Evolutionary conservation across 2,113 vertebrate genomes (phyloP).

Genomic region (Pseudopipra pipra): DNA sequence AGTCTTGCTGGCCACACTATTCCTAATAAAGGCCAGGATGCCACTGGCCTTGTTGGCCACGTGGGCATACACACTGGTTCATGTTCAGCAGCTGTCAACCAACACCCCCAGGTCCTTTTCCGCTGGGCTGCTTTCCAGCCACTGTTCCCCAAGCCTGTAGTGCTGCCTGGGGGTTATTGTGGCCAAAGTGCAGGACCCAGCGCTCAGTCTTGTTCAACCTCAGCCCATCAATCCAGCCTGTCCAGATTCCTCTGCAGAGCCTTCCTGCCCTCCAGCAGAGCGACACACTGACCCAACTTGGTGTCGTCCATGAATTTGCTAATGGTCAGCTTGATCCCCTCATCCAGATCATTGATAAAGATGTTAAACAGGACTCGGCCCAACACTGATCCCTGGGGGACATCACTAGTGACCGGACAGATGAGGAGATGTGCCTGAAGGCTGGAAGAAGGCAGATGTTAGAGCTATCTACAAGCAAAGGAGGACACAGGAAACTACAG

Average conservation of each 20-base stretch:
- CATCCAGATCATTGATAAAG: not conserved
- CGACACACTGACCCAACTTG: not conserved
- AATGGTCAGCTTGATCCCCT: not conserved
- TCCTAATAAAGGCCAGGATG: not conserved
- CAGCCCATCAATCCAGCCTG: not conserved
- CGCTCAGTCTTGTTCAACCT: not conserved
- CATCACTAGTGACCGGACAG: not conserved
- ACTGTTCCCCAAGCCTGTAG: not conserved
- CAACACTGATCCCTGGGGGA: not conserved
- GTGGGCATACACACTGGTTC: not conserved
- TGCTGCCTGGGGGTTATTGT: not conserved
- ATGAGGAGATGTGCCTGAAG: not conserved
- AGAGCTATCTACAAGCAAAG: not conserved
- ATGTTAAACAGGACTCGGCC: not conserved
- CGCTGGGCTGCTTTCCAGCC: not conserved
- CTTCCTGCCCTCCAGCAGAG: not conserved
- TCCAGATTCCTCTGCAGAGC: not conserved
- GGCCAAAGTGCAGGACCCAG: not conserved
- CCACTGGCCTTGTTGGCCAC: not conserved
- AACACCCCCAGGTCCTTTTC: not conserved
- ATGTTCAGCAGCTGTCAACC: not conserved
- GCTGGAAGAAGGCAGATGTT: not conserved
- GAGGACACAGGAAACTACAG: not conserved
- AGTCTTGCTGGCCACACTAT: not conserved
- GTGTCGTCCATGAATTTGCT: accelerated